phyloP scores from a whole-genome alignment of 2,888 invertebrate genomes.

The Linnaemya vulpina region DNA sequence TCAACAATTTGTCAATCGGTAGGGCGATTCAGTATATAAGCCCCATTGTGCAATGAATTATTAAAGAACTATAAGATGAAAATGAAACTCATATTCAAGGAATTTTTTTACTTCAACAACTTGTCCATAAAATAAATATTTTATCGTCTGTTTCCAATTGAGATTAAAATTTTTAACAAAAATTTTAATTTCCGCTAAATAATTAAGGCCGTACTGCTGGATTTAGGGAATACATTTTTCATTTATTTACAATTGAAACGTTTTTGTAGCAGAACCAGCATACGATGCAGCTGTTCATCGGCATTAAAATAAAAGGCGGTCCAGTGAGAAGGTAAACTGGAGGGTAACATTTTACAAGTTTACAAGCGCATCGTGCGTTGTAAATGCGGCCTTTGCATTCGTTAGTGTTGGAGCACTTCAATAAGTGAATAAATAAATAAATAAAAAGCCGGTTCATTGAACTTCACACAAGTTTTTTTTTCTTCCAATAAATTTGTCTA shows the following conservation, averaged over 20 bases:
- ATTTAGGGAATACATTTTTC: not conserved
- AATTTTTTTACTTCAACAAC: no score
- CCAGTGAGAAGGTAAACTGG: conserved; percentile 54
- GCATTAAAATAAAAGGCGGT: conserved; percentile 35
- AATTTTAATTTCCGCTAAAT: not conserved
- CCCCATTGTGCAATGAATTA: no score
- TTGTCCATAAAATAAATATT: not conserved
- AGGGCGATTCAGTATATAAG: no score
- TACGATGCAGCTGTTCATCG: not conserved
- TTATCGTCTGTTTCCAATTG: not conserved
- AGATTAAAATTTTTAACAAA: no score
- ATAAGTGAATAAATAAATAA: not conserved
- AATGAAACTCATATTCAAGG: no score
- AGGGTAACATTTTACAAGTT: not conserved
- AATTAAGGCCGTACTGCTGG: not conserved
- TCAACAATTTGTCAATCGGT: no score
- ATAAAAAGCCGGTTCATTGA: conserved; percentile 44
- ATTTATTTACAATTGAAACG: not conserved
- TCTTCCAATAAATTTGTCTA: not conserved
- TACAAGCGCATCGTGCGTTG: not conserved
- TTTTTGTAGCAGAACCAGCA: not conserved
- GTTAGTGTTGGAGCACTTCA: not conserved
- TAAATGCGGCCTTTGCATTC: not conserved
- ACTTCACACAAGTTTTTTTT: conserved; percentile 20
- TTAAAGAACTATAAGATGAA: no score